phyloP scores from a whole-genome alignment of 2,888 invertebrate genomes.

The Eumacrocentrus americanus region DNA sequence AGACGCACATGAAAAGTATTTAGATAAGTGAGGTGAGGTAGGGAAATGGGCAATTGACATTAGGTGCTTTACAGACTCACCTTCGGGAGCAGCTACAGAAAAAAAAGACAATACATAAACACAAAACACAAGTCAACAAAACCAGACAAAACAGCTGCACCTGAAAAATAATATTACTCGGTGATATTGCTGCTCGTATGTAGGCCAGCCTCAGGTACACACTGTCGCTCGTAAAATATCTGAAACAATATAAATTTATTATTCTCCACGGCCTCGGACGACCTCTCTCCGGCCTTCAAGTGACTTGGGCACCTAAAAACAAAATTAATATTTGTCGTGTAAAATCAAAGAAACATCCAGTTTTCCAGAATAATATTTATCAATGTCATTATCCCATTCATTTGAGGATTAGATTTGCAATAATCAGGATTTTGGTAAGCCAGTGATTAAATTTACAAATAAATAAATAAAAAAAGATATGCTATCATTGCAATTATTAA shows the following conservation, averaged over 20 bases:
- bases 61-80: constrained; percentile 43
- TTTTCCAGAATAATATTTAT: constrained; percentile 16
- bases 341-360: constrained; percentile 32
- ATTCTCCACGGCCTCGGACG: constrained; percentile 8
- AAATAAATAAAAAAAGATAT: constrained; percentile 6
- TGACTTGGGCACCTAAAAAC: constrained; percentile 29
- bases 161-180: constrained; percentile 33
- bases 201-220: neutral
- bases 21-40: constrained; percentile 24
- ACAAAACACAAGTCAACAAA: constrained; percentile 31
- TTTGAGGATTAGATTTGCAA: neutral
- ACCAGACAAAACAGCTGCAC: constrained; percentile 3
- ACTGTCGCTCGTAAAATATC: constrained; percentile 15
- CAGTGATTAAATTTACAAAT: neutral
- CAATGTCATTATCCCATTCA: neutral
- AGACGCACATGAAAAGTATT: constrained; percentile 31
- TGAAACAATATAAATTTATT: constrained; percentile 36
- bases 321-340: constrained; percentile 13
- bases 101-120: constrained; percentile 32
- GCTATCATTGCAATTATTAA: constrained; percentile 2
- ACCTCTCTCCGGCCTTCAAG: too few relatives aligned
- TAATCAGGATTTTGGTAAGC: neutral
- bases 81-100: too few relatives aligned
- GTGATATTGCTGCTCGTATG: neutral
- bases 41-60: constrained; percentile 33